Percentiles rank a stretch among this genome's conserved stretches.
phyloP scores from a whole-genome alignment of 2,113 vertebrate species.

The Diphyllodes magnificus region DNA sequence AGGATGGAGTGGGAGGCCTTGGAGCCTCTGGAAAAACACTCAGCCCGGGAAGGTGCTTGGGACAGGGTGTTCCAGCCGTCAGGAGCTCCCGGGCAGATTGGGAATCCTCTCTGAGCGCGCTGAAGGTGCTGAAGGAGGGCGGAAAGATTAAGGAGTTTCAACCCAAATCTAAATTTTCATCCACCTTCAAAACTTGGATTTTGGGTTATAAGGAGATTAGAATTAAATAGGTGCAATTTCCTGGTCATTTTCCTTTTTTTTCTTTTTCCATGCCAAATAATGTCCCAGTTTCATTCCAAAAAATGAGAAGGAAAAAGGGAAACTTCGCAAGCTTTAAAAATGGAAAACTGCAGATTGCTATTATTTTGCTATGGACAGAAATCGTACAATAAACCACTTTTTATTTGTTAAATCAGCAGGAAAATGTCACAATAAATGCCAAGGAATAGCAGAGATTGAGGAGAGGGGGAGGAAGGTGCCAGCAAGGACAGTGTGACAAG shows the following conservation, averaged over 20 bases:
- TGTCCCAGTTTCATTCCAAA: neutral
- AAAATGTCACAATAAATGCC: neutral
- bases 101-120: rapidly evolving
- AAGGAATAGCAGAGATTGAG: neutral
- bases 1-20: neutral
- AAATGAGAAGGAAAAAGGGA: neutral
- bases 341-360: rapidly evolving
- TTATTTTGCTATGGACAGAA: neutral
- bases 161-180: rapidly evolving
- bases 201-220: neutral
- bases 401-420: neutral
- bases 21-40: neutral
- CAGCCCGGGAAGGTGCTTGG: neutral
- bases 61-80: neutral
- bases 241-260: rapidly evolving
- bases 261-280: rapidly evolving
- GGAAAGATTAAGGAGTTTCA: neutral
- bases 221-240: neutral
- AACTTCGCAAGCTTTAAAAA: neutral
- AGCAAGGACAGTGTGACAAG: neutral
- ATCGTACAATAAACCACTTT: rapidly evolving
- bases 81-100: neutral
- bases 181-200: neutral
- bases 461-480: neutral
- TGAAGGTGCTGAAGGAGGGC: neutral